Evolutionary conservation across 2,888 invertebrate genomes (phyloP).

Genomic region (Drosophila setosimentum): DNA sequence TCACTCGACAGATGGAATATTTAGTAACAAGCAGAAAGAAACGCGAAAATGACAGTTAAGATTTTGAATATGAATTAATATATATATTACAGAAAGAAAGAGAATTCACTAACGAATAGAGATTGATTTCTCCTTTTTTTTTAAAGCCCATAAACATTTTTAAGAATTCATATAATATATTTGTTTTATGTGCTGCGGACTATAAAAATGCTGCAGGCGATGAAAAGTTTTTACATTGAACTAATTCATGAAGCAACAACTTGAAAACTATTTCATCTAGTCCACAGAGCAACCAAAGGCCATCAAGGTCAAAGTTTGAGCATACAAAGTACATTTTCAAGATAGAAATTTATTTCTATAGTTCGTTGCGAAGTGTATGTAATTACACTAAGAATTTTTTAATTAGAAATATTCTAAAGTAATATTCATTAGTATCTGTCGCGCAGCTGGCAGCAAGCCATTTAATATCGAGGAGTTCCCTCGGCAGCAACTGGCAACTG

Average conservation of each 20-base stretch:
- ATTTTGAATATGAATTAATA: background rate
- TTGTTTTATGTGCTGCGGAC: constrained; percentile 11
- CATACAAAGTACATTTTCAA: background rate
- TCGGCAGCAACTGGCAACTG: background rate
- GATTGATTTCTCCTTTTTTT: background rate
- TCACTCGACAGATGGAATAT: no score
- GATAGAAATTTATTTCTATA: background rate
- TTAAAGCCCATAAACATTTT: constrained; percentile 7
- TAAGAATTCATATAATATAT: constrained; percentile 19
- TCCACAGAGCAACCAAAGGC: background rate
- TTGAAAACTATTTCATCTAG: constrained; percentile 23
- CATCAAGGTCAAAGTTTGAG: background rate
- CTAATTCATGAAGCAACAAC: constrained; percentile 16
- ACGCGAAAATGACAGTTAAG: background rate
- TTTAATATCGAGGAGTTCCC: background rate
- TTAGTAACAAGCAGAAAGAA: no score
- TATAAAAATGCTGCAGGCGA: constrained; percentile 13
- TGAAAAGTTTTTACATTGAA: constrained; percentile 23
- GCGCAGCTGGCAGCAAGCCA: constrained; percentile 1
- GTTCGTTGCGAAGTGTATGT: background rate
- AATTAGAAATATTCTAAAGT: background rate
- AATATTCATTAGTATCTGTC: constrained; percentile 10
- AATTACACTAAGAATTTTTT: background rate
- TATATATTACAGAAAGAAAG: background rate
- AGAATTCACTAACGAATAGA: background rate